A percentile compares a stretch with the other conserved stretches of the same genome.
These are phyloP conservation scores for Odocoileus virginianus DNA, from an alignment of 2,113 vertebrate species.

Conservation along the genomic window DNA sequence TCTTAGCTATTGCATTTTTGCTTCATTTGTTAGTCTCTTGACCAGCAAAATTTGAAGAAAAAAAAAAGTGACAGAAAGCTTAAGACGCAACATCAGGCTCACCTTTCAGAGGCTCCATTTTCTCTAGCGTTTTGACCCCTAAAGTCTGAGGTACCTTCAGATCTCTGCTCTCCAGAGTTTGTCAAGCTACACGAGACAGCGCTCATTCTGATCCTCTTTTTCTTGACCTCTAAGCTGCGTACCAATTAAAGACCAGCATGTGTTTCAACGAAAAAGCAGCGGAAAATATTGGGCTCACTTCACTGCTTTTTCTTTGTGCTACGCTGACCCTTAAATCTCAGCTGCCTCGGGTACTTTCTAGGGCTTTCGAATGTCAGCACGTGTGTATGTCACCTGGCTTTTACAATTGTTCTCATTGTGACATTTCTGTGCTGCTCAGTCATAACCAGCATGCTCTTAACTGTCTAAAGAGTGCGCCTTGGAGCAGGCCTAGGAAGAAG, in stretches of 20 bases:
- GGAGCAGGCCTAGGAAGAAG: neutral
- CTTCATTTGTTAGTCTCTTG: neutral
- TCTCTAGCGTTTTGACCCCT: neutral
- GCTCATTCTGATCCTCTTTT: neutral
- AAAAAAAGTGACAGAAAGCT: neutral
- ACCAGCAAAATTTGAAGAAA: neutral
- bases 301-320: neutral
- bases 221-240: neutral
- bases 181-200: fast-evolving
- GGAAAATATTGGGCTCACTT: neutral
- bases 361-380: neutral
- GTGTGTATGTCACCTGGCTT: neutral
- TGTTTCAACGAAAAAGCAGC: neutral
- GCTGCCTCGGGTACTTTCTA: neutral
- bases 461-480: neutral
- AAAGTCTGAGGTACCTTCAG: neutral
- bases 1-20: neutral
- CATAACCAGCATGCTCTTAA: neutral
- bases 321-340: neutral
- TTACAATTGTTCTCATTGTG: neutral
- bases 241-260: neutral
- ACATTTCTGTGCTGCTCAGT: neutral
- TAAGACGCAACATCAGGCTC: neutral
- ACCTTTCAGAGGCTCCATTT: neutral
- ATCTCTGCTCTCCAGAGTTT: neutral